Evolutionary conservation across 2,113 vertebrate genomes (phyloP), one percentile per base, ranked within the genome.

Genomic region (Paramormyrops kingsleyae): DNA sequence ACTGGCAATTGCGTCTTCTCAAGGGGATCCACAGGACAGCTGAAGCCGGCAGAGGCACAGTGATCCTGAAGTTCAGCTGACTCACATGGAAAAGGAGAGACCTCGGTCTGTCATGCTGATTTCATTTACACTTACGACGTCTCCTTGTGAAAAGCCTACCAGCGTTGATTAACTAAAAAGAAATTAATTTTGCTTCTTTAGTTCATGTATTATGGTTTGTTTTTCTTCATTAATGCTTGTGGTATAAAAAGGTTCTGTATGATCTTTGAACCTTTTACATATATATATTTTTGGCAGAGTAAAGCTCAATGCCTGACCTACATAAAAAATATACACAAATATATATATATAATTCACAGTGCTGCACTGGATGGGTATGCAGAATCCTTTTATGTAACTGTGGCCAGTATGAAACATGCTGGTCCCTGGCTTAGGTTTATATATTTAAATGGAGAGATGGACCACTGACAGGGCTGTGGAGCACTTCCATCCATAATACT

Each of bases 401-500:
- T 66, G 83, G 90, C 66, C 88, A 90, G 77, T 89, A 88, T 87
- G 77, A 91, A 88, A 88, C 88, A 91, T 89, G 62, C 49, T 84
- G 90, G 88, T 86, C 89, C 21, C 35, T 87, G 77, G 88, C 87
- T 91, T 80, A 74, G 88, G 91, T 90, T 92, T 90, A 92, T 90
- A 91, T 92, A 91, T 92, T 90, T 92, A 90, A 92, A 90, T 35
- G 80, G 88, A 90, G 86, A 90, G 92, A 88, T 49, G 56, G 77
- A 50, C 74, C 91, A 77, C 90, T 89, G 90, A 80, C 89, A 91
- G 83, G 83, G 53, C 39, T 83, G 85, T 87, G 88, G 89, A 91
- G 90, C 70, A 90, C 89, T 88, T 91, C 84, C 88, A 80, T 88
- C 90, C 88, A 87, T 88, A 89, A 83, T 92, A 4, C 59, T 92